Percentiles rank a stretch among this genome's conserved stretches.
phyloP scores from a whole-genome alignment of 2,113 vertebrate genomes.

The Phocoena phocoena region DNA sequence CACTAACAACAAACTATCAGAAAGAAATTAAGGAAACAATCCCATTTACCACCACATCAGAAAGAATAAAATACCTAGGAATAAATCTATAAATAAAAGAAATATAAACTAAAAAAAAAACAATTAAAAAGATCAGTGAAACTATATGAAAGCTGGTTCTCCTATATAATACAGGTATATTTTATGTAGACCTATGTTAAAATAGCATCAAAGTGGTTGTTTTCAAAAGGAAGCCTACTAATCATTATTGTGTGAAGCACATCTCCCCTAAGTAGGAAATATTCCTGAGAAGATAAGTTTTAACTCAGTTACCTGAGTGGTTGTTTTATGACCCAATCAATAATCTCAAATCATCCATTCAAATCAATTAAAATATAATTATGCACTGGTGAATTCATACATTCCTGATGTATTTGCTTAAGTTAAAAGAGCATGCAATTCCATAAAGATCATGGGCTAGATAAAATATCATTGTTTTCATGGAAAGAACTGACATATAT shows the following conservation, averaged over 20 bases:
- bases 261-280: not conserved
- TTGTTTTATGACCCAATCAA: slow-evolving; percentile 2
- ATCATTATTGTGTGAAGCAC: not conserved
- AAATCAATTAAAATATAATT: slow-evolving; percentile 12
- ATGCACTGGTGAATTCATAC: not conserved
- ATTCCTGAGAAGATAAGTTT: not conserved
- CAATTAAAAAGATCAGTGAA: too few species aligned
- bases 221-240: not conserved
- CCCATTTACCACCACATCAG: too few species aligned
- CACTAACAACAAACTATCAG: too few species aligned
- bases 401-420: not conserved
- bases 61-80: too few species aligned
- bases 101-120: too few species aligned
- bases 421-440: not conserved
- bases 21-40: too few species aligned
- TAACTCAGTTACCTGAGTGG: not conserved
- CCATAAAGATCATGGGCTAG: not conserved
- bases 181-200: not conserved
- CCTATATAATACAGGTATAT: not conserved
- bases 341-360: not conserved
- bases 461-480: not conserved
- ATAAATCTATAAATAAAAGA: too few species aligned
- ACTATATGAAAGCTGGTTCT: too few species aligned
- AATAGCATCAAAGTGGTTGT: not conserved
- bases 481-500: not conserved